Percentiles rank a stretch among this genome's conserved stretches.
Conservation (phyloP, 2,113 vertebrate species). For the Ceyx margarethae region DNA sequence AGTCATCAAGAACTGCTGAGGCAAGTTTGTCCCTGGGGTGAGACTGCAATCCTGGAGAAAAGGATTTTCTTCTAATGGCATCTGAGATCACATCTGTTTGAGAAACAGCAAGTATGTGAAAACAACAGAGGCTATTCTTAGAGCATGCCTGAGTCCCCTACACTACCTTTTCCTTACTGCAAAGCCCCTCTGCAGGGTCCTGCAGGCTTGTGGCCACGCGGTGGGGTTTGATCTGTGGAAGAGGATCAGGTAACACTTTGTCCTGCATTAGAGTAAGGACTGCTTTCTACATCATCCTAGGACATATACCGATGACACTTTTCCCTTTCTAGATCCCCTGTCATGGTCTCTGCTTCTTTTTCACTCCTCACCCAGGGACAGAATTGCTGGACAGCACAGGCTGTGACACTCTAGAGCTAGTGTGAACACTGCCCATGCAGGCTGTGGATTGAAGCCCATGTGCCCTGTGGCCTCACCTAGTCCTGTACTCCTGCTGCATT, state of each 20-base stretch:
- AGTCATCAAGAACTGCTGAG: background rate
- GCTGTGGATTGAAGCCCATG: background rate
- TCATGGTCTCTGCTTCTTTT: background rate
- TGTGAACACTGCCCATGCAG: accelerated
- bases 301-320: background rate
- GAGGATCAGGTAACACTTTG: background rate
- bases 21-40: background rate
- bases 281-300: background rate
- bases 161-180: background rate
- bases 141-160: background rate
- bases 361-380: background rate
- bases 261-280: background rate
- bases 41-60: background rate
- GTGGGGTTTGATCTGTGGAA: background rate
- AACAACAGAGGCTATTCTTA: background rate
- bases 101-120: background rate
- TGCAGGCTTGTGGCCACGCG: accelerated
- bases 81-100: background rate
- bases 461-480: background rate
- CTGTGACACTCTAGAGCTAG: background rate
- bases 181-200: background rate
- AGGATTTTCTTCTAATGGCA: background rate
- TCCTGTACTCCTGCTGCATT: background rate
- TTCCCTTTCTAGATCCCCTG: background rate
- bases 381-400: accelerated